Percentiles rank a stretch among this genome's conserved stretches.
These are phyloP conservation scores for Capitulum mitella DNA, from an alignment of 2,888 invertebrate genomes.

Conservation along the genomic window DNA sequence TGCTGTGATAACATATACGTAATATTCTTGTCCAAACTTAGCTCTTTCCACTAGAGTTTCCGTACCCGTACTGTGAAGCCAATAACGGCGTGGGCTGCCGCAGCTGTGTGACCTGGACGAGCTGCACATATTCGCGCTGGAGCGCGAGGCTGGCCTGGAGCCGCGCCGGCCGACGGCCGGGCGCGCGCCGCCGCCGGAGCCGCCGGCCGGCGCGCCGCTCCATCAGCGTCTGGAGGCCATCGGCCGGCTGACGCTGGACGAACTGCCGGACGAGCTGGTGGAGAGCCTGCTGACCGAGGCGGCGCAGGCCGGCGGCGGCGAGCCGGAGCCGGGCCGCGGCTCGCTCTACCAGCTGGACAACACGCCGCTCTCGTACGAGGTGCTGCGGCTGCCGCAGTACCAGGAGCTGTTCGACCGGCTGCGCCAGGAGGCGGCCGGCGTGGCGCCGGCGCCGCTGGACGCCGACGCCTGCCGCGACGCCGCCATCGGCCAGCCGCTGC, in stretches of 20 bases:
- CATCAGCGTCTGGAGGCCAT: background rate
- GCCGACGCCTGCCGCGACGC: background rate
- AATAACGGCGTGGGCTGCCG: no score
- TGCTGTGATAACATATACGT: no score
- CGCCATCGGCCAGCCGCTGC: background rate
- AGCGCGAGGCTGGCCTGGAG: constrained; percentile 13
- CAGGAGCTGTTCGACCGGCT: constrained; percentile 21
- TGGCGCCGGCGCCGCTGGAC: background rate
- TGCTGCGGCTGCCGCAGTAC: constrained; percentile 19
- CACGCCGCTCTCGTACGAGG: constrained; percentile 5
- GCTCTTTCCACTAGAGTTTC: no score
- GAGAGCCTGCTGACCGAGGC: background rate
- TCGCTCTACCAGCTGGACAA: constrained; percentile 11
- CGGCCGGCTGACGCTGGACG: background rate
- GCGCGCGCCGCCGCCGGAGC: background rate
- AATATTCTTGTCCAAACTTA: no score
- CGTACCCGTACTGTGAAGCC: no score
- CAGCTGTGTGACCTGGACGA: background rate
- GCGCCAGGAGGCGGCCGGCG: background rate
- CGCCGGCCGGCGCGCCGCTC: background rate
- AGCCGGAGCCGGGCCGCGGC: constrained; percentile 16
- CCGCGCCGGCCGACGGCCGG: background rate
- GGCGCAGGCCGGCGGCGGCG: background rate
- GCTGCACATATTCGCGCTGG: constrained; percentile 21
- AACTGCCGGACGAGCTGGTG: constrained; percentile 2